Conservation (phyloP, 2,113 vertebrate species). For the Danionella cerebrum region DNA sequence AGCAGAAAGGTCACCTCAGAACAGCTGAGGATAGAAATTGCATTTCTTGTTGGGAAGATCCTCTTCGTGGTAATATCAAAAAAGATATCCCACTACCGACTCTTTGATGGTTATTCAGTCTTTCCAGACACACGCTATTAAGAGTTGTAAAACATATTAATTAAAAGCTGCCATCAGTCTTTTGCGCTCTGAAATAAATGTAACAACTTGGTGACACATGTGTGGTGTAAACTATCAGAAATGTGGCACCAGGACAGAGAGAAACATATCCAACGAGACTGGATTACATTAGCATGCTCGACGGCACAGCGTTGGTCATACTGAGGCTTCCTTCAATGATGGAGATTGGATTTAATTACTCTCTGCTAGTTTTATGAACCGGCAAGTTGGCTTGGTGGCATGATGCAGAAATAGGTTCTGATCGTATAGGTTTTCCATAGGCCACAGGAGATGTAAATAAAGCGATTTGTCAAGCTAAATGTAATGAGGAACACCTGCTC, state of each 20-base stretch:
- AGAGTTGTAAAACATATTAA: conserved; percentile 51
- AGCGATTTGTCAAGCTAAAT: conserved; percentile 11
- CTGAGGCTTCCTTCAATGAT: not conserved
- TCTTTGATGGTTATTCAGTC: conserved; percentile 25
- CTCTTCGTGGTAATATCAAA: not conserved
- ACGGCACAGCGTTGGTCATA: conserved; percentile 2
- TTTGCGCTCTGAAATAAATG: conserved; percentile 54
- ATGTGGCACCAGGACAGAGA: conserved; percentile 47
- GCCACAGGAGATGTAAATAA: conserved; percentile 7
- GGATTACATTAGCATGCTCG: conserved; percentile 32
- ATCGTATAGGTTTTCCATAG: conserved; percentile 45
- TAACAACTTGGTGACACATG: conserved; percentile 66
- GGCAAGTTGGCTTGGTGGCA: too few species aligned
- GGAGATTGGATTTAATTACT: conserved; percentile 28
- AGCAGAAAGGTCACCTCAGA: conserved; percentile 10
- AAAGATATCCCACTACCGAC: not conserved
- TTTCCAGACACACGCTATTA: conserved; percentile 37
- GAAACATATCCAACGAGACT: conserved; percentile 31
- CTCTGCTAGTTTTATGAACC: not conserved
- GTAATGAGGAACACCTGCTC: conserved; percentile 18
- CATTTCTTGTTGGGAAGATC: not conserved
- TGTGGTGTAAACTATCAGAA: conserved; percentile 57
- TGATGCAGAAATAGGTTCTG: too few species aligned
- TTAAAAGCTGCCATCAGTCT: conserved; percentile 59
- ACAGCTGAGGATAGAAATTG: not conserved